Conservation (phyloP, 1,140 invertebrate genomes). For the Zaprionus tsacasi region DNA sequence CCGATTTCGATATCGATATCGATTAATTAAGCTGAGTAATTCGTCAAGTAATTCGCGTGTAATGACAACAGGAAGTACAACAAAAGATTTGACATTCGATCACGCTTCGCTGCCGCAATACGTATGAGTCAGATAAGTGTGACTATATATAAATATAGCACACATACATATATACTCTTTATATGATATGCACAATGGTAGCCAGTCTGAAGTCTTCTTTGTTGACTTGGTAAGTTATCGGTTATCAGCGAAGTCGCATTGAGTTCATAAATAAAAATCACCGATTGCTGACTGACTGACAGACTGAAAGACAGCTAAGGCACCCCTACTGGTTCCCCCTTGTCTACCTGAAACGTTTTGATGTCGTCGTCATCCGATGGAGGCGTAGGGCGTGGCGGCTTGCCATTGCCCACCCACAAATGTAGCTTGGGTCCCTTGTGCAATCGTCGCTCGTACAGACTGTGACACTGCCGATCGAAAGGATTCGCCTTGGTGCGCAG, state of each 20-base stretch:
- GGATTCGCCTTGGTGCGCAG: slow-evolving; percentile 55
- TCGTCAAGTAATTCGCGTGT: slow-evolving; percentile 2
- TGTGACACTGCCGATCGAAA: slow-evolving; percentile 58
- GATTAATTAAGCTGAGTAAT: slow-evolving; percentile 1
- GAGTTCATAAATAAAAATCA: slow-evolving; percentile 8
- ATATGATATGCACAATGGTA: slow-evolving; percentile 1
- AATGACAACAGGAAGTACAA: slow-evolving; percentile 3
- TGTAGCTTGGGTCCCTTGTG: slow-evolving; percentile 73
- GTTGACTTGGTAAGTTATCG: slow-evolving; percentile 12
- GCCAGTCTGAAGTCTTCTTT: neutral
- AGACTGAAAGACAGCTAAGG: neutral
- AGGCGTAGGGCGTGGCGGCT: slow-evolving; percentile 22
- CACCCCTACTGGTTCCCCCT: neutral
- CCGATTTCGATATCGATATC: neutral
- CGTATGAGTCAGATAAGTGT: slow-evolving; percentile 3
- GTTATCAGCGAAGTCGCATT: neutral
- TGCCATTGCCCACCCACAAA: slow-evolving; percentile 56
- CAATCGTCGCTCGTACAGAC: slow-evolving; percentile 71
- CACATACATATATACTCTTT: neutral
- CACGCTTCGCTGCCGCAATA: neutral
- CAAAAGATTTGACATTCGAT: slow-evolving; percentile 4
- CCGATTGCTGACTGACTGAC: neutral
- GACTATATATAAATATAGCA: neutral
- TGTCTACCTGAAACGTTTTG: slow-evolving; percentile 64
- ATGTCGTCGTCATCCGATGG: slow-evolving; percentile 54